Base-by-base conservation (phyloP, 2,888 invertebrate genomes). In the Siphlonurus alternatus region DNA sequence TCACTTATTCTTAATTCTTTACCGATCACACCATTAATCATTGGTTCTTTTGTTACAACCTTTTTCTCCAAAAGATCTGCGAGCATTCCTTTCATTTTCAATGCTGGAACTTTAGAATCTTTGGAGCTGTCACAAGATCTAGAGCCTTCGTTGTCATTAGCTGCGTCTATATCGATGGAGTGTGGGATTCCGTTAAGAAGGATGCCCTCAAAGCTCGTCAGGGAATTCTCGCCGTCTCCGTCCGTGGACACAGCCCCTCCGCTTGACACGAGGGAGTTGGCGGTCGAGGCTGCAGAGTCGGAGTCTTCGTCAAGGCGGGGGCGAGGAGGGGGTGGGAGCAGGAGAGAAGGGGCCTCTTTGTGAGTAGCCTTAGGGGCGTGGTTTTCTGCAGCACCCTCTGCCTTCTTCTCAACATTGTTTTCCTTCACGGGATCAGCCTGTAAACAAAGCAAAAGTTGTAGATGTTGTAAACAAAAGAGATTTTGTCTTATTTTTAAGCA, bases 41-140 rank as follows among this genome's bases (percentile, higher is more conserved):
- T 75, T 0, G 80, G 78, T 63, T 82, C 82, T 65, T 81, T 82
- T 61, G 72, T 72, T 23, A 83, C 82, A 15, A 83, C 79, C 73
- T 89, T 89, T 71, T 89, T 86, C 73, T 93, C 92, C 2, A 93
- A 77, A 62, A 92, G 76, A 73, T 92, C 91, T 0, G 90, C 90
- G 60, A 92, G 77, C 86, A 91, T 88, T 62, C 73, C 73, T 64
- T 73, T 73, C 59, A 68, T 65, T 61, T 66, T 65, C 23, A 61
- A 51, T 5, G 54, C 64, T 24, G 24, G n/a, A n/a, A n/a, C n/a
- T 3, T 24, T 20, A 60, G 23, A 23, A 15, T 60, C 60, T 24
- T 60, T 7, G 65, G 61, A 18, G 63, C 66, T 19, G 67, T 67
- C 18, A 23, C 62, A 15, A 54, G 19, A 2, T 61, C 38, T 38